Base-by-base conservation (phyloP, 1,140 invertebrate genomes). In the Cepaea nemoralis region DNA sequence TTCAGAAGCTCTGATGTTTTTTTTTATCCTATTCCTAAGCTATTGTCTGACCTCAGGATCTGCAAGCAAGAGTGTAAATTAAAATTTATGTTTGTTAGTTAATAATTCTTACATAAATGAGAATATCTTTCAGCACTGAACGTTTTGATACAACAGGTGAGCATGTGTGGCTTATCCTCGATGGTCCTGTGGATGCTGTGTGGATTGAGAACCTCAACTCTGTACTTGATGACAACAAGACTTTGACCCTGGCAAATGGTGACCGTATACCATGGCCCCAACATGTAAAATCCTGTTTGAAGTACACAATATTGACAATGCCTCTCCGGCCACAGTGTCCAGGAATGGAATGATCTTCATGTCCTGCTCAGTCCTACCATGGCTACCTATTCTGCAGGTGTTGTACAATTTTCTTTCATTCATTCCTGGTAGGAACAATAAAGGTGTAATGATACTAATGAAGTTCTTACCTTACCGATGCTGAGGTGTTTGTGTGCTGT, bases 121-220 rank as follows among this genome's bases (percentile, higher is more conserved):
- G n/a, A n/a, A n/a, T n/a, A n/a, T n/a, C n/a, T n/a, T n/a, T n/a
- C n/a, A n/a, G n/a, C n/a, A n/a, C n/a, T n/a, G n/a, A n/a, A n/a
- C n/a, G n/a, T n/a, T n/a, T 31, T 59, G 27, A 63, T 1, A 63
- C 59, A 1, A 31, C 59, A 91, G 90, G 89, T 73, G 90, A 91
- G 50, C 87, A 89, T 77, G 84, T 96, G 66, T 92, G 91, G 91
- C 85, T 92, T 37, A 86, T 91, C 8, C 81, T 92, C 27, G 91
- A 92, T 84, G 91, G 91, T 27, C 91, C 91, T 48, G 91, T 92
- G 31, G 91, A 92, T 86, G 91, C 91, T 69, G 90, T 92, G 31
- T 92, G 91, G 91, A 92, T 92, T 85, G 91, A 92, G 81, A 92
- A 92, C 78, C 84, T 92, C 14, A 92, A 92, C 84, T 92, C 91